A percentile compares a stretch with the other conserved stretches of the same genome.
These are phyloP conservation scores for Petrolisthes cinctipes DNA, from an alignment of 2,888 invertebrate genomes.

Conservation along the genomic window DNA sequence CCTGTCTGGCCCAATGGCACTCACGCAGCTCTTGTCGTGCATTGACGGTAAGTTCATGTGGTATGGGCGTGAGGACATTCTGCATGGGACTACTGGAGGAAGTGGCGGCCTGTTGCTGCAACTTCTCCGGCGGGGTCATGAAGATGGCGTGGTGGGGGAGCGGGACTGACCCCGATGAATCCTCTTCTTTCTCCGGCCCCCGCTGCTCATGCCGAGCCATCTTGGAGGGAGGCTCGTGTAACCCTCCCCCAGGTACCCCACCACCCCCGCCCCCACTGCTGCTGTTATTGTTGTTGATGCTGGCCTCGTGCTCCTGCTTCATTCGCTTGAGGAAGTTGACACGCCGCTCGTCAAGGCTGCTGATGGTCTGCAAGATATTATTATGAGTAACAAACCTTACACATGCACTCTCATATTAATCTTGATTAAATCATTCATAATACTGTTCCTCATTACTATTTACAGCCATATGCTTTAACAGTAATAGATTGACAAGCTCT, in stretches of 20 bases:
- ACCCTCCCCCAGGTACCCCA: background rate
- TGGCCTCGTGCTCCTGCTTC: constrained; percentile 54
- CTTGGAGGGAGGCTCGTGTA: constrained; percentile 39
- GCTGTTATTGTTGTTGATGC: background rate
- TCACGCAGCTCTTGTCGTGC: constrained; percentile 64
- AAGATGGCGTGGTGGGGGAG: constrained; percentile 41
- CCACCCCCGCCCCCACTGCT: constrained; percentile 18
- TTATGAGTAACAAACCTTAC: no score
- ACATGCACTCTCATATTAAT: no score
- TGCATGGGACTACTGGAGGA: constrained; percentile 42
- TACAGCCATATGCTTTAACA: no score
- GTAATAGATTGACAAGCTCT: no score
- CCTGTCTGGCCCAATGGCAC: constrained; percentile 3
- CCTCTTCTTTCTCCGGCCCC: constrained; percentile 32
- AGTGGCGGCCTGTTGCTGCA: constrained; percentile 17
- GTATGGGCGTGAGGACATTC: constrained; percentile 63
- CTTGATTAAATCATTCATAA: no score
- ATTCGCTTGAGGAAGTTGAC: constrained; percentile 62
- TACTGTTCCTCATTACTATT: no score
- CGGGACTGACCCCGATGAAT: constrained; percentile 31
- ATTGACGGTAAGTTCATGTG: constrained; percentile 63
- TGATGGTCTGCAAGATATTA: constrained; percentile 40
- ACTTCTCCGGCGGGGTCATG: constrained; percentile 41
- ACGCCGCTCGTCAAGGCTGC: constrained; percentile 56
- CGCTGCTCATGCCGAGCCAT: constrained; percentile 43